Evolutionary conservation across 1,140 invertebrate genomes (phyloP).

Genomic region (Aphaenogaster ashmeadi): DNA sequence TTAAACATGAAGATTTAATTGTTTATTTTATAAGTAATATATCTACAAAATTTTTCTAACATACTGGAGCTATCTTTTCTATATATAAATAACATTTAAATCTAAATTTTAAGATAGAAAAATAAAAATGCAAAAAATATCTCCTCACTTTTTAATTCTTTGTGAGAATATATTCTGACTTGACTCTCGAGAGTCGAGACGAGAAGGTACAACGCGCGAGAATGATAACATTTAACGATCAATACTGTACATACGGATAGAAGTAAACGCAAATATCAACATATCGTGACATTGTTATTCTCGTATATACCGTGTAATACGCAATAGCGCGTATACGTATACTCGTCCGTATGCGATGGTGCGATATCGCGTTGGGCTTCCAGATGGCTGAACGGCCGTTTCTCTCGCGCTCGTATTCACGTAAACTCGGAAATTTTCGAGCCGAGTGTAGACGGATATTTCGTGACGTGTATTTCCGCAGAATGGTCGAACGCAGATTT

Average conservation of each 20-base stretch:
- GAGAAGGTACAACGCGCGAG: background rate
- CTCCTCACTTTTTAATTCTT: background rate
- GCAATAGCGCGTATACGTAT: constrained; percentile 12
- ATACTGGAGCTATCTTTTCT: background rate
- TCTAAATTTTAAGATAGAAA: background rate
- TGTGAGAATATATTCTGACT: background rate
- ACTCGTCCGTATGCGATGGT: background rate
- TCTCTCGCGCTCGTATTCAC: constrained; percentile 15
- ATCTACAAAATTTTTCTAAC: background rate
- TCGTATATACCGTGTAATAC: constrained; percentile 10
- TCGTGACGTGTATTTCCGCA: constrained; percentile 8
- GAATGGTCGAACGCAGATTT: constrained; percentile 24
- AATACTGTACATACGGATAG: constrained; percentile 19
- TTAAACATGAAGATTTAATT: background rate
- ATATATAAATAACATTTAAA: background rate
- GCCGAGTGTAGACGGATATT: constrained; percentile 17
- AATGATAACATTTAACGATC: constrained; percentile 33
- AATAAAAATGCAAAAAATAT: background rate
- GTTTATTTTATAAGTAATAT: background rate
- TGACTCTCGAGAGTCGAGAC: background rate
- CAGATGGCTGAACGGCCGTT: constrained; percentile 13
- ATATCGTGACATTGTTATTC: constrained; percentile 16
- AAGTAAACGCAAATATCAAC: constrained; percentile 38
- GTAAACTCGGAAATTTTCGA: constrained; percentile 43
- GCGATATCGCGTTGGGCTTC: background rate